These are phyloP conservation scores for Toxonevra muliebris DNA, from an alignment of 2,888 invertebrate species.

Conservation along the genomic window DNA sequence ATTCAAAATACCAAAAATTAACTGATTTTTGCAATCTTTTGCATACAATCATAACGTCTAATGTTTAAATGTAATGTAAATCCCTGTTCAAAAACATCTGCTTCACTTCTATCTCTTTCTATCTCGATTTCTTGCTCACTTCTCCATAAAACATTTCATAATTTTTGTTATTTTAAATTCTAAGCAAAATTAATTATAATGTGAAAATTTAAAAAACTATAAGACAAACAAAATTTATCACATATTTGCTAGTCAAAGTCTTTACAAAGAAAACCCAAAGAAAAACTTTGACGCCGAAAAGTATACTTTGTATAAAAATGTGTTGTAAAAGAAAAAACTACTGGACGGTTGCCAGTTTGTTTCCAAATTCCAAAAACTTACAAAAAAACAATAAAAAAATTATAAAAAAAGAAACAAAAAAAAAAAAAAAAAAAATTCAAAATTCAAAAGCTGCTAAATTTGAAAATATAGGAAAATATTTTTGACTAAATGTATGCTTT, in stretches of 20 bases:
- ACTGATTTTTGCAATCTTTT: constrained; percentile 4
- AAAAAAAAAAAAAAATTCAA: not conserved
- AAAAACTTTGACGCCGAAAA: constrained; percentile 18
- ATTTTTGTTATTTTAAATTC: not conserved
- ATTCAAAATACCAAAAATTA: too few relatives aligned
- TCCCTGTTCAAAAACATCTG: constrained; percentile 47
- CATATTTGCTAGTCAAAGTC: constrained; percentile 15
- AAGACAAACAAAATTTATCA: constrained; percentile 25
- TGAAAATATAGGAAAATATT: not conserved
- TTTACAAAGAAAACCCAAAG: not conserved
- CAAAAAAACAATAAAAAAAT: not conserved
- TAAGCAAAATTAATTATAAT: not conserved
- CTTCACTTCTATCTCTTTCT: not conserved
- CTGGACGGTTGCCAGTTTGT: constrained; percentile 56
- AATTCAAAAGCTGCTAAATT: constrained; percentile 10
- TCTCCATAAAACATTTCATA: too few relatives aligned
- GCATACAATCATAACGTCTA: not conserved
- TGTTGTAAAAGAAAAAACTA: constrained; percentile 43
- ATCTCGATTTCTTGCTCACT: not conserved
- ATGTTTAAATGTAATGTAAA: constrained; percentile 43
- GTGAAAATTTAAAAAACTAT: constrained; percentile 8
- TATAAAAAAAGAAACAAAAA: not conserved
- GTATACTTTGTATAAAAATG: constrained; percentile 19
- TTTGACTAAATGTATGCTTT: constrained; percentile 17
- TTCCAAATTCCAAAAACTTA: too few relatives aligned